Evolutionary conservation across 2,797 vertebrate species (phyloP), one percentile per base, ranked within the genome.

Genomic region (Anomalospiza imberbis): DNA sequence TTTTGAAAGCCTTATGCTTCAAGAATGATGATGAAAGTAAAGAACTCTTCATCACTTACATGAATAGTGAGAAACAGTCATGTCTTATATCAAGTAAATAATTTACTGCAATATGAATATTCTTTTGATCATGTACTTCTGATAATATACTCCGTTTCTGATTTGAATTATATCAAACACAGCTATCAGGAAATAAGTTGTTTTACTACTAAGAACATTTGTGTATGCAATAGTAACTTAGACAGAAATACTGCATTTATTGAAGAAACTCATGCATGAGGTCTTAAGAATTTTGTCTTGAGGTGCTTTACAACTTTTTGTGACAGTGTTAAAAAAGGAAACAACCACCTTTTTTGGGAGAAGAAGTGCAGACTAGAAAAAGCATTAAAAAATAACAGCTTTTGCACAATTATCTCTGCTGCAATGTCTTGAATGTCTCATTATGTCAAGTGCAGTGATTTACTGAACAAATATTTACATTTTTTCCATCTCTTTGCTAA

Each of bases 381-480:
- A 92, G 47, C 21, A 57, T 58, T 65, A 12, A 40, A 62, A 88
- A 89, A 67, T 48, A 88, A 20, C 42, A 88, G 29, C 47, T 85
- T 89, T 85, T 90, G 13, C 20, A 60, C 60, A 93, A 29, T 93
- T 91, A 73, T 90, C 29, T 67, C 67, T 89, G 34, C 55, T 86
- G 47, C 31, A 42, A 47, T 65, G 13, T 80, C 93, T 90, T 90
- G 72, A 92, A 88, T 75, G 47, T 65, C 58, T 94, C 79, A 87
- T 94, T 92, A 88, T 96, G 53, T 95, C 83, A 95, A 96, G 84
- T 80, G 80, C 51, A 83, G 51, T 61, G 48, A 95, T 89, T 94
- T 95, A 84, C 81, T 76, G 79, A 95, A 84, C 61, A 95, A 96
- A 93, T 95, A 96, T 97, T 97, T 95, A 84, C 75, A 79, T 31